phyloP scores from a whole-genome alignment of 2,888 invertebrate species.

The Lucinisca nassula region DNA sequence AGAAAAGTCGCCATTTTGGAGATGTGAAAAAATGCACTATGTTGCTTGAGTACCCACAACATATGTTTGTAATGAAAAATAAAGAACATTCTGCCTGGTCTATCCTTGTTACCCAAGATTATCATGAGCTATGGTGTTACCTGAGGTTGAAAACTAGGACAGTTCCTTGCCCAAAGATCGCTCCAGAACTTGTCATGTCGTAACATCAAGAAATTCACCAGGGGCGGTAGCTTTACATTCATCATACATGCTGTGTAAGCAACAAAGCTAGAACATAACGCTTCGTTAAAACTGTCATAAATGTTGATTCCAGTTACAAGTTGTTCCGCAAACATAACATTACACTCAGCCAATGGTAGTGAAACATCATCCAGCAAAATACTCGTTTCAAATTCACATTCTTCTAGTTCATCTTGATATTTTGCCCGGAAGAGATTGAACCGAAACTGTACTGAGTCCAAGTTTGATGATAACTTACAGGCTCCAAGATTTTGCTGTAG shows the following conservation, averaged over 20 bases:
- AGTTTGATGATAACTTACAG: background rate
- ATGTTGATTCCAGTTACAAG: background rate
- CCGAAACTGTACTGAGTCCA: background rate
- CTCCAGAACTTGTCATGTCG: constrained; percentile 29
- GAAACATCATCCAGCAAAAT: constrained; percentile 40
- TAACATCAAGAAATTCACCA: background rate
- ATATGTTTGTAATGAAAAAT: too few species aligned
- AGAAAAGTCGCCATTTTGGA: too few species aligned
- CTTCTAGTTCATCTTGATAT: background rate
- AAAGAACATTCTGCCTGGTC: too few species aligned
- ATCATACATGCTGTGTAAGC: constrained; percentile 13
- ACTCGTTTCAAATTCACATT: constrained; percentile 20
- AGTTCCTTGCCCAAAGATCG: constrained; percentile 26
- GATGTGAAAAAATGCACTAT: too few species aligned
- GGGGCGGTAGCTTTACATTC: background rate
- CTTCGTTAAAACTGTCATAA: constrained; percentile 22
- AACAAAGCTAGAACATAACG: constrained; percentile 21
- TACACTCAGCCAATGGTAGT: constrained; percentile 17
- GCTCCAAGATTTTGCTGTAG: constrained; percentile 1
- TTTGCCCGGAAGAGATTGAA: background rate
- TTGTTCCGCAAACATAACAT: background rate
- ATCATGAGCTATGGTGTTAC: too few species aligned
- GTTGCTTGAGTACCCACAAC: too few species aligned
- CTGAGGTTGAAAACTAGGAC: background rate
- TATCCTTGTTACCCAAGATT: too few species aligned